phyloP scores from a whole-genome alignment of 2,888 invertebrate species.

The Yponomeuta plumbellus region DNA sequence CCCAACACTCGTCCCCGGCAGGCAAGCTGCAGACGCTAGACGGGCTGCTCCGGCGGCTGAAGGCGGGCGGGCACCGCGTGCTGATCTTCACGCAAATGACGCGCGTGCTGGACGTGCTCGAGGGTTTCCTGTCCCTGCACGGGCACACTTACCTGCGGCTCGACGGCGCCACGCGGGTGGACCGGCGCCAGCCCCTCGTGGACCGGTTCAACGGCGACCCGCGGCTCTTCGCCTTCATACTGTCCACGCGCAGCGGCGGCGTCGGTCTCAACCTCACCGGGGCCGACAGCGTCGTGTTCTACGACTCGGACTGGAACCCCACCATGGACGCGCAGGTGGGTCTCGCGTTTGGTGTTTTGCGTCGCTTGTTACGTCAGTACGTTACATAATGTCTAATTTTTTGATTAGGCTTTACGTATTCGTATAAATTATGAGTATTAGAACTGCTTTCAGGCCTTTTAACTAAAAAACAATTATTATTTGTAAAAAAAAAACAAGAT shows the following conservation, averaged over 20 bases:
- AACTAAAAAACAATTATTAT: no score
- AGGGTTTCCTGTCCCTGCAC: constrained; percentile 97
- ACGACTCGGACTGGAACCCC: constrained; percentile 99
- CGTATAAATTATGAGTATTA: no score
- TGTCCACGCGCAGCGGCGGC: constrained; percentile 98
- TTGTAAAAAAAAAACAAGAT: no score
- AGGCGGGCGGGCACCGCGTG: constrained; percentile 90
- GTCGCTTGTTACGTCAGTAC: no score
- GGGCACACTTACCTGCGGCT: constrained; percentile 97
- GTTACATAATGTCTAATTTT: no score
- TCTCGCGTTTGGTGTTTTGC: no score
- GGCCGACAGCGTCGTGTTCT: constrained; percentile 99
- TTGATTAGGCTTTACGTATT: no score
- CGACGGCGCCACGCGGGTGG: constrained; percentile 97
- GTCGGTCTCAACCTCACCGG: constrained; percentile 99
- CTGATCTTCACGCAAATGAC: constrained; percentile 99
- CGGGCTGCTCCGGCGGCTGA: constrained; percentile 87
- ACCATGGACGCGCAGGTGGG: constrained; percentile 93
- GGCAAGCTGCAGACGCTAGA: constrained; percentile 94
- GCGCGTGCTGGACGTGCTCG: constrained; percentile 97
- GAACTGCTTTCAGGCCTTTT: no score
- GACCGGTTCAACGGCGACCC: constrained; percentile 93
- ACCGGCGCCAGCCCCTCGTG: constrained; percentile 94
- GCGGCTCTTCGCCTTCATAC: constrained; percentile 96
- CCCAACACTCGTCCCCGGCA: constrained; percentile 32